These are phyloP conservation scores for Amblyraja radiata DNA, from an alignment of 2,797 vertebrate genomes.

Conservation along the genomic window DNA sequence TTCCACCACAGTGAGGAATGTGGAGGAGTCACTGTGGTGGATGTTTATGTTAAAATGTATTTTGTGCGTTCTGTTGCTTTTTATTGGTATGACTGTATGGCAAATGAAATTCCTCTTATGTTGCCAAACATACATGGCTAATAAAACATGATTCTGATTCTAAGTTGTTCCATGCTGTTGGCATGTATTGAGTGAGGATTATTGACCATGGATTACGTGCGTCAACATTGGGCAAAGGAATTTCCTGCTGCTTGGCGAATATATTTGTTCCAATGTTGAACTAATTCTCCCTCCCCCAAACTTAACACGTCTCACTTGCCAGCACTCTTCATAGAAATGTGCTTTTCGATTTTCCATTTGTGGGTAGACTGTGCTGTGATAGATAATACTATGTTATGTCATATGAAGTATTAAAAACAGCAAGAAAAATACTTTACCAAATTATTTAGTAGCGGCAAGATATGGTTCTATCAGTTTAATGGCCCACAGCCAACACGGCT, in stretches of 20 bases:
- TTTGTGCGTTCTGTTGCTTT: no score
- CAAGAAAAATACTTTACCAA: constrained; percentile 12
- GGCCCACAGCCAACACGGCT: neutral
- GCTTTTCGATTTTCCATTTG: neutral
- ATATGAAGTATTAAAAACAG: neutral
- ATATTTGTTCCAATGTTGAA: neutral
- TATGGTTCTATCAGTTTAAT: neutral
- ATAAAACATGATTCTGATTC: no score
- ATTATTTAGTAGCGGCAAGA: constrained; percentile 7
- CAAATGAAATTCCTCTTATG: no score
- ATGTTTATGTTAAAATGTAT: no score
- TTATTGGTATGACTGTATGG: no score
- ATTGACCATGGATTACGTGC: neutral
- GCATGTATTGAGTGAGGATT: neutral
- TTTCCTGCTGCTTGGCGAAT: neutral
- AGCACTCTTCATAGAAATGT: neutral
- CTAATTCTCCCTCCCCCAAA: neutral
- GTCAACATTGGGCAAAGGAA: neutral
- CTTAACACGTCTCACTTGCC: neutral
- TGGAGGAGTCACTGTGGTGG: no score
- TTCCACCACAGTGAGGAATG: no score
- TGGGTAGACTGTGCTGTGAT: neutral
- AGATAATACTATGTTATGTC: neutral
- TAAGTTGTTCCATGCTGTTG: neutral
- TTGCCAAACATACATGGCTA: no score